Evolutionary conservation across 92 coral and sea anemone genomes (phyloP), one percentile per base, ranked within the genome.

Genomic region (Epizoanthus rinbou): DNA sequence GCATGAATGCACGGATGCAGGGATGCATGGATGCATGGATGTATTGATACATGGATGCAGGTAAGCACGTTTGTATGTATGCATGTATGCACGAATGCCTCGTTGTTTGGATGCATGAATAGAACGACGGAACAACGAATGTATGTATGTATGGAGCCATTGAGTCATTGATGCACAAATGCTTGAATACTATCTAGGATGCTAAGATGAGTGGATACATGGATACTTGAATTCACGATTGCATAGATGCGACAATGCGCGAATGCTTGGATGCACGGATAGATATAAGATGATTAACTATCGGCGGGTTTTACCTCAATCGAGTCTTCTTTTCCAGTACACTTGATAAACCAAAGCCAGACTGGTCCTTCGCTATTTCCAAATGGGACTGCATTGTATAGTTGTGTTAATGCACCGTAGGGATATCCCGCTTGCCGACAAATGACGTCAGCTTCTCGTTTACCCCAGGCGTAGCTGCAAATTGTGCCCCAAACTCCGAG

Each of bases 391-490:
- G 76, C 23, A 31, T 17, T 71, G 33, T 41, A 71, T 17, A 71
- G 2, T 71, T 28, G 57, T 17, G 76, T 71, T 18, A 71, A 5
- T 45, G 76, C 76, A 5, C 76, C 76, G 15, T n/a, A 21, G 4
- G 57, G 58, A 71, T n/a, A 71, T n/a, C 76, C 76, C 31, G n/a
- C 31, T 28, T 71, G 76, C 31, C 39, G 57, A 43, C 76, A 71
- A 71, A 71, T 41, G 18, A 71, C 76, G 76, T 71, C 76, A 11
- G 76, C 45, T 5, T 53, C 54, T 21, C 23, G 17, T 71, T 71
- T 71, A 24, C 14, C 19, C 76, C 76, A 71, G 3, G 28, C 8
- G 2, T 19, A 45, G 3, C 6, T 33, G 41, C 76, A 71, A 22
- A 71, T 39, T 47, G 57, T 71, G 17, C 76, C 76, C 76, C 76